Evolutionary conservation across 1,140 invertebrate genomes (phyloP).

Genomic region (Lerema accius): DNA sequence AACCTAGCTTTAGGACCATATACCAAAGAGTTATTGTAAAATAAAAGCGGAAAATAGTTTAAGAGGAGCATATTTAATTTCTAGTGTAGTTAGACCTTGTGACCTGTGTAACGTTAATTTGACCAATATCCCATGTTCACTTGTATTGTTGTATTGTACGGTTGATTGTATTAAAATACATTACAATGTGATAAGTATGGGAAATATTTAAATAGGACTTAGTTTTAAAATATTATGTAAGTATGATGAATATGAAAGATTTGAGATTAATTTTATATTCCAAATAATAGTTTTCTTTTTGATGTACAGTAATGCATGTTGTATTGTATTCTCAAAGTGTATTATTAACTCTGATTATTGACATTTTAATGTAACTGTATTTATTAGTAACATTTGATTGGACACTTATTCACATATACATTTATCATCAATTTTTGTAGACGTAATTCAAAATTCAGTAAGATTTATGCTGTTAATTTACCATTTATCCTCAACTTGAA

Average conservation of each 20-base stretch:
- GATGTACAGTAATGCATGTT: no score
- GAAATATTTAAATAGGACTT: background rate
- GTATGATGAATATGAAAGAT: background rate
- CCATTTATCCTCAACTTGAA: no score
- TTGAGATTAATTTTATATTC: background rate
- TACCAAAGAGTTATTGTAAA: slow-evolving; percentile 82
- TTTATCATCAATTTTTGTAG: no score
- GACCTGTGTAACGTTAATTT: slow-evolving; percentile 72
- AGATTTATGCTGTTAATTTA: no score
- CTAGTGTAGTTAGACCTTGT: slow-evolving; percentile 69
- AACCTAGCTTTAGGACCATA: slow-evolving; percentile 78
- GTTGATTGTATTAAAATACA: slow-evolving; percentile 38
- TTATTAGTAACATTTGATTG: no score
- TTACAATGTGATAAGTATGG: slow-evolving; percentile 18
- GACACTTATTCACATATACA: no score
- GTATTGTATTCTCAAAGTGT: no score
- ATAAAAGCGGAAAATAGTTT: slow-evolving; percentile 67
- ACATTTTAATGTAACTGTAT: background rate
- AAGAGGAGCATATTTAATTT: slow-evolving; percentile 76
- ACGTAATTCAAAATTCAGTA: no score
- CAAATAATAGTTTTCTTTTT: no score
- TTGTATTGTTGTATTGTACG: slow-evolving; percentile 37
- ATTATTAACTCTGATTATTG: no score
- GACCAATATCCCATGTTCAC: slow-evolving; percentile 69
- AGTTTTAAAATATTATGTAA: background rate